phyloP scores from a whole-genome alignment of 2,888 invertebrate species.

The Nephrotoma guestfalica region DNA sequence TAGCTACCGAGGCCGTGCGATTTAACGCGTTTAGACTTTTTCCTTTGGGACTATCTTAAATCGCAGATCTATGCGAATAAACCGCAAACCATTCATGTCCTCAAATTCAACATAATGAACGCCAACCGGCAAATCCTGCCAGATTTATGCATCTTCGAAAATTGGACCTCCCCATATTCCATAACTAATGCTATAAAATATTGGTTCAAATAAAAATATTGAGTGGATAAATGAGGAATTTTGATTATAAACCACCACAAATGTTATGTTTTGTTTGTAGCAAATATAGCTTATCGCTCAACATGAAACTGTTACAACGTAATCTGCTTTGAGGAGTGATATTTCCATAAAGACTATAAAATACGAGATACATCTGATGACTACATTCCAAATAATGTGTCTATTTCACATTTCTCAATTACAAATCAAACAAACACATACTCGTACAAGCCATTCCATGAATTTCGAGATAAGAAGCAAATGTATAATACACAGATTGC shows the following conservation, averaged over 20 bases:
- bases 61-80: no score
- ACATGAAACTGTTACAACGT: neutral
- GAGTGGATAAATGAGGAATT: no score
- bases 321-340: neutral
- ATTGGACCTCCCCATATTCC: no score
- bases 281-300: neutral
- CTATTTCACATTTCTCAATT: neutral
- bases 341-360: neutral
- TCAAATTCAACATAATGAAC: no score
- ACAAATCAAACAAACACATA: neutral
- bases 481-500: neutral
- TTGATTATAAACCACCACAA: neutral
- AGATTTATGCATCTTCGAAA: no score
- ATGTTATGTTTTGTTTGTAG: neutral
- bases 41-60: no score
- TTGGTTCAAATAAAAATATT: no score
- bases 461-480: neutral
- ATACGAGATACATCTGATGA: neutral
- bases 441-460: neutral
- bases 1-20: no score
- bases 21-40: no score
- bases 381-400: neutral
- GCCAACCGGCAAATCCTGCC: no score
- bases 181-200: no score
- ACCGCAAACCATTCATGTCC: no score